Percentiles rank a stretch among this genome's conserved stretches.
phyloP scores from a whole-genome alignment of 2,113 vertebrate genomes.

The Spea multiplicata region DNA sequence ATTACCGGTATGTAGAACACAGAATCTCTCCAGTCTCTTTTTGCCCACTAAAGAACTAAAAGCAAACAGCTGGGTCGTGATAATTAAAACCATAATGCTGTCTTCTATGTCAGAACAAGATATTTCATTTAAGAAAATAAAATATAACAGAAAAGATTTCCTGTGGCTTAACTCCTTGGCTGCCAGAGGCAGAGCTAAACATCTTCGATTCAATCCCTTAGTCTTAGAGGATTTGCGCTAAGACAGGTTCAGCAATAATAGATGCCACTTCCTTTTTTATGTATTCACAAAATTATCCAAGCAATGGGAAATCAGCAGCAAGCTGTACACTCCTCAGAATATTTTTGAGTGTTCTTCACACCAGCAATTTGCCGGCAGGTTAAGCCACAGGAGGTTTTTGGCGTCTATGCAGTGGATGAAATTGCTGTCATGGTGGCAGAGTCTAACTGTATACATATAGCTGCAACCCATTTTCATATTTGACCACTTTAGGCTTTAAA shows the following conservation, averaged over 20 bases:
- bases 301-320: constrained; percentile 1
- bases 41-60: constrained; percentile 5
- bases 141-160: constrained; percentile 41
- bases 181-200: constrained; percentile 1
- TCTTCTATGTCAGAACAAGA: constrained; percentile 43
- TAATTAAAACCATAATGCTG: constrained; percentile 45
- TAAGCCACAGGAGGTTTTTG: constrained; percentile 19
- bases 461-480: not conserved
- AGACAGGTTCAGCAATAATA: not conserved
- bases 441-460: constrained; percentile 13
- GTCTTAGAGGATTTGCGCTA: not conserved
- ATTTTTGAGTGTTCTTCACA: constrained; percentile 15
- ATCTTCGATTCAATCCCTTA: no score
- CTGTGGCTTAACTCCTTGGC: constrained; percentile 30
- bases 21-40: not conserved
- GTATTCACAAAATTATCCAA: not conserved
- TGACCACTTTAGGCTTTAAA: not conserved
- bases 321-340: not conserved
- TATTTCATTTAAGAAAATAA: constrained; percentile 44
- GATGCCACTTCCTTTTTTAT: not conserved
- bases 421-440: constrained; percentile 2
- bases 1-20: constrained; percentile 8
- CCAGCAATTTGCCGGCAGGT: constrained; percentile 2
- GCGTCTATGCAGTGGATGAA: not conserved
- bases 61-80: constrained; percentile 26